Evolutionary conservation across 2,888 invertebrate genomes (phyloP), one percentile per base, ranked within the genome.

Genomic region (Cylindroiulus punctatus): DNA sequence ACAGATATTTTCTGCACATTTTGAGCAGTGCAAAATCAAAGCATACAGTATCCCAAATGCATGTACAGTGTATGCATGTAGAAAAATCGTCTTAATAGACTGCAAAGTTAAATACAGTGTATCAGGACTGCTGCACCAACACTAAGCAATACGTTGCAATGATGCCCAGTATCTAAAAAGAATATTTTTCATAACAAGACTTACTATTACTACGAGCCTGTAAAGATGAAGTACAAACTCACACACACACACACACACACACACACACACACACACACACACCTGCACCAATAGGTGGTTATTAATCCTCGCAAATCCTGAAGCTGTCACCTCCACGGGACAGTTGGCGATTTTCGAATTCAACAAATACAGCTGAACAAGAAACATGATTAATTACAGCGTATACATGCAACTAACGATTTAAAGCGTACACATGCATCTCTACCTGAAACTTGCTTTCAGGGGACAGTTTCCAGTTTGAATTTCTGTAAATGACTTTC

Each of bases 391-490:
- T n/a, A n/a, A n/a, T n/a, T n/a, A n/a, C n/a, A n/a, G n/a, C n/a
- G n/a, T n/a, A n/a, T n/a, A n/a, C n/a, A n/a, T n/a, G n/a, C n/a
- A n/a, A n/a, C n/a, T n/a, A n/a, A n/a, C n/a, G n/a, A n/a, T n/a
- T n/a, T n/a, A n/a, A n/a, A n/a, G n/a, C n/a, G n/a, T n/a, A n/a
- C n/a, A n/a, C 14, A 19, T n/a, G 44, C 44, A 44, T 44, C 12
- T n/a, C 19, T 81, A 81, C 81, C 81, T 81, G 81, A 36, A 81
- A 81, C 1, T 30, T 30, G 36, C 81, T 81, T 17, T 81, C 81
- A 81, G 19, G 10, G n/a, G 81, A 22, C 30, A 81, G 19, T 30
- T 17, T 81, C 5, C 19, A 7, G 32, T 19, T 19, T 4, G 81
- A 30, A 36, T 30, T 36, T 26, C 32, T 7, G 36, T 81, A 36